Evolutionary conservation across 30 jellyfish, hydroid and myxozoan species (phyloP).

Genomic region (Aurelia sp.): DNA sequence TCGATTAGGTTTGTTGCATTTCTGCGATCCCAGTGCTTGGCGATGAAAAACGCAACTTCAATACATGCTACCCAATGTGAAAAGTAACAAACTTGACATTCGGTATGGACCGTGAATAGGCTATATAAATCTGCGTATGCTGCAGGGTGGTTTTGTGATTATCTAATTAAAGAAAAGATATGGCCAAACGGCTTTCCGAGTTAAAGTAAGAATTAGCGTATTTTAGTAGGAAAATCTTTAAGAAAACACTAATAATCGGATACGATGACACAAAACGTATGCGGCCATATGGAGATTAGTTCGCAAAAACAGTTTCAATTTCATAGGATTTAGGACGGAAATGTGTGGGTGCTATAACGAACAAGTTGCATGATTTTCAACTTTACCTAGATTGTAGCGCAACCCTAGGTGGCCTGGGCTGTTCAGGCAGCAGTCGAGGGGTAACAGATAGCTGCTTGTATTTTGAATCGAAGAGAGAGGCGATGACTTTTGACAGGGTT

Average conservation of each 20-base stretch:
- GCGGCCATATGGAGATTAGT: constrained; percentile 58
- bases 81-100: too few species aligned
- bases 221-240: constrained; percentile 39
- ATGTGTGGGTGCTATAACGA: constrained; percentile 1
- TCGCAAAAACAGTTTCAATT: constrained; percentile 38
- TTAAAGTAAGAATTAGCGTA: constrained; percentile 13
- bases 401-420: too few species aligned
- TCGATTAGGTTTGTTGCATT: too few species aligned
- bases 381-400: too few species aligned
- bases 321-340: constrained; percentile 13
- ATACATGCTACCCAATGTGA: too few species aligned
- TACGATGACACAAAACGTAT: constrained; percentile 62
- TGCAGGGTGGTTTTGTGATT: constrained; percentile 3
- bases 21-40: too few species aligned
- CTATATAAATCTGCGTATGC: constrained; percentile 3
- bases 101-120: too few species aligned
- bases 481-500: too few species aligned
- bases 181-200: constrained; percentile 10
- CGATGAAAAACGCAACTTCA: too few species aligned
- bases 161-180: constrained; percentile 23
- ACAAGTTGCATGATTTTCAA: too few species aligned
- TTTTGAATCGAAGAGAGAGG: not conserved
- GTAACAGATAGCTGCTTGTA: too few species aligned
- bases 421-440: too few species aligned
- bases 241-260: constrained; percentile 66